Base-by-base conservation (phyloP, 2,113 vertebrate genomes). In the Suricata suricatta region DNA sequence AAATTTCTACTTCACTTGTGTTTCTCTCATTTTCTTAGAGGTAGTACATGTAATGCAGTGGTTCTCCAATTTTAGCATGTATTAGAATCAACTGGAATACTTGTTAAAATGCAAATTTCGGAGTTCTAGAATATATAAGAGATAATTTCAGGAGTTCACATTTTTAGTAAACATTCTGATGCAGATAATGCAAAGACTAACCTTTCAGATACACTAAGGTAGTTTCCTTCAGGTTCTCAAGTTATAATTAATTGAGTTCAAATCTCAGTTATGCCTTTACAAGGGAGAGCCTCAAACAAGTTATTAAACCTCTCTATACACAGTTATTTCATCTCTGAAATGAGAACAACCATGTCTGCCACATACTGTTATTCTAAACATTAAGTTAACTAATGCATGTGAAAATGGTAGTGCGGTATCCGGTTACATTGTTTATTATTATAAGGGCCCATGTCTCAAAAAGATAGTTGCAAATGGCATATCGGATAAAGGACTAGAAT, bases 91-190 rank as follows among this genome's bases (percentile, higher is more conserved):
- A 50, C 44, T 68, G 25, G 41, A 89, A 35, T 21, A 85, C 5
- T 47, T 89, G 72, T 89, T 96, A 93, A 97, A 96, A 95, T 81
- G 27, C 50, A 97, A 85, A 96, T 80, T 91, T 84, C 63, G 90
- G 60, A 96, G 50, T 29, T 90, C 47, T 96, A 63, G 29, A 86
- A 57, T 84, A 84, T 82, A 90, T 79, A n/a, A 90, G 69, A 93
- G 69, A n/a, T 97, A 33, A 89, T 76, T 23, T 44, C 84, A 63
- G 57, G 16, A 91, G 31, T 89, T 91, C 79, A 9, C 27, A 66
- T 31, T 89, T 96, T 93, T 82, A 90, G 69, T 92, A 71, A 89
- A 6, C 23, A 90, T 90, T 87, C 35, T 52, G 11, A 72, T 83
- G 27, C 21, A 50, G 27, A 19, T 83, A 83, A 83, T 66, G 54